Percentiles rank a stretch among this genome's conserved stretches.
Evolutionary conservation across 2,888 invertebrate genomes (phyloP).

Genomic region (Ennomos erosarius): DNA sequence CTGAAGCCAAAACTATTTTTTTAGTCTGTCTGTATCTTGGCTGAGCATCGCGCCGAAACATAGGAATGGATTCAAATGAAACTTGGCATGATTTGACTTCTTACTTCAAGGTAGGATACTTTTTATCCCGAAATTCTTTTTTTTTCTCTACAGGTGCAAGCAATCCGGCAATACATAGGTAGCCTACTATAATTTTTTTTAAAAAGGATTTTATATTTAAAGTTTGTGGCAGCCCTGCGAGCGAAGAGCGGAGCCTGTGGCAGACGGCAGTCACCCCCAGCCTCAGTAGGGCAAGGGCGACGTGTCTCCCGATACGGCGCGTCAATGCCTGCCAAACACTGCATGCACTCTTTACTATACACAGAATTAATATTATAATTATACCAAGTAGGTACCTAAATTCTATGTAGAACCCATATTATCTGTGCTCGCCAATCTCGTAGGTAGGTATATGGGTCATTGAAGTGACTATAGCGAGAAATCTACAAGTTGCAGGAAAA

Average conservation of each 20-base stretch:
- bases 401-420: slow-evolving; percentile 5
- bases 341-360: slow-evolving; percentile 28
- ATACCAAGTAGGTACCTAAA: neutral
- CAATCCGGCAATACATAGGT: too few species aligned
- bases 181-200: neutral
- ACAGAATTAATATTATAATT: too few species aligned
- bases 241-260: too few species aligned
- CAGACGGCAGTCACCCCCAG: slow-evolving; percentile 41
- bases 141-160: too few species aligned
- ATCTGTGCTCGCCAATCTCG: slow-evolving; percentile 18
- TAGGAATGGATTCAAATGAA: too few species aligned
- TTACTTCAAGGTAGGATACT: too few species aligned
- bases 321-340: slow-evolving; percentile 47
- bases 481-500: slow-evolving; percentile 34
- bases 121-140: too few species aligned
- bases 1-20: too few species aligned
- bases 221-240: slow-evolving; percentile 45
- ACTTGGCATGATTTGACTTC: too few species aligned
- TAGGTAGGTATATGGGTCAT: slow-evolving; percentile 16
- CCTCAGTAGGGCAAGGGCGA: slow-evolving; percentile 64
- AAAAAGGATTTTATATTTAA: too few species aligned
- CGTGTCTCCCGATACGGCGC: slow-evolving; percentile 61
- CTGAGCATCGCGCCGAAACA: too few species aligned
- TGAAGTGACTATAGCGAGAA: slow-evolving; percentile 24
- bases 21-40: too few species aligned